Percentiles rank a stretch among this genome's conserved stretches.
phyloP scores from a whole-genome alignment of 2,888 invertebrate species.

The Diabrotica balteata region DNA sequence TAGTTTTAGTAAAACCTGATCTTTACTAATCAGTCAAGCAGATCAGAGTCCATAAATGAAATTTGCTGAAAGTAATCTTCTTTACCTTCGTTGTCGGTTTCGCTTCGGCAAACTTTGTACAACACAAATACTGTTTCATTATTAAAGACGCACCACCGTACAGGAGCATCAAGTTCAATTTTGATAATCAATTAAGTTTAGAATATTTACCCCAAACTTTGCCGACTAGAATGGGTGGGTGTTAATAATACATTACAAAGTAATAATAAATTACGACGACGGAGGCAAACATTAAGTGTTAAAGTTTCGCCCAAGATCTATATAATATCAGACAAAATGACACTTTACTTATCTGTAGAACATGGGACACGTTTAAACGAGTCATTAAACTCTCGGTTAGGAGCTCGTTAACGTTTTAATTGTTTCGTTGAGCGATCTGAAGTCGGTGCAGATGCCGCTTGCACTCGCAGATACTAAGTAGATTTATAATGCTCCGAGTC shows the following conservation, averaged over 20 bases:
- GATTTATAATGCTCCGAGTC: conserved; percentile 46
- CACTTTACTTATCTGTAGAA: conserved; percentile 35
- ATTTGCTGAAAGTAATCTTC: conserved; percentile 12
- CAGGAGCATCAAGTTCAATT: conserved; percentile 22
- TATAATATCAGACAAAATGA: conserved; percentile 34
- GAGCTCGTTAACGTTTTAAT: conserved; percentile 58
- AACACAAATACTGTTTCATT: conserved; percentile 19
- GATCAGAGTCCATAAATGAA: conserved; percentile 9
- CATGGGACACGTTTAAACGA: conserved; percentile 52
- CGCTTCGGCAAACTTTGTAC: conserved; percentile 7
- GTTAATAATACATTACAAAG: conserved; percentile 30
- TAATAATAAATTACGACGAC: conserved; percentile 25
- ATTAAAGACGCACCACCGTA: conserved; percentile 15
- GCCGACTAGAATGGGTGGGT: conserved; percentile 18
- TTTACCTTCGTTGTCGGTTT: conserved; percentile 6
- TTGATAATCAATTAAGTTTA: conserved; percentile 26
- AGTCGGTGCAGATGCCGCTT: conserved; percentile 51
- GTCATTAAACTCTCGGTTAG: conserved; percentile 57
- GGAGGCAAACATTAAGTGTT: conserved; percentile 32
- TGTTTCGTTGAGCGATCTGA: conserved; percentile 56
- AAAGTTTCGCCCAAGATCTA: conserved; percentile 34
- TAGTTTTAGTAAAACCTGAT: no score
- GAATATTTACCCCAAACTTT: conserved; percentile 21
- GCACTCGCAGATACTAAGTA: conserved; percentile 47
- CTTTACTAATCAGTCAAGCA: no score